Evolutionary conservation across 1,140 invertebrate species (phyloP), one percentile per base, ranked within the genome.

Genomic region (Bombus picipes): DNA sequence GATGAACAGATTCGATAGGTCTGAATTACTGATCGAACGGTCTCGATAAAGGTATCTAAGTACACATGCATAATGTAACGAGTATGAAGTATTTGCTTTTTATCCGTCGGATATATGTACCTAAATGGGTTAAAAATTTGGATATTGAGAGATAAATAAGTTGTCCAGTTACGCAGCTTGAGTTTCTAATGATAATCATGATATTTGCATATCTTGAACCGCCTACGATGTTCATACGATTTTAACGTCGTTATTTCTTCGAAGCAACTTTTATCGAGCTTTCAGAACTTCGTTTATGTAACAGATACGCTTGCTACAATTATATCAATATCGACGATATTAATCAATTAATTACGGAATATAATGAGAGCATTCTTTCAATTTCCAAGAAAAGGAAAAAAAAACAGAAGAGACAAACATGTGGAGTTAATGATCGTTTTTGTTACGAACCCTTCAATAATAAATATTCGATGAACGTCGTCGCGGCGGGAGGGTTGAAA

Each of bases 1-100:
- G 74, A 76, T 76, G 74, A 76, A 76, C 37, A 53, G 53, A 15
- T 59, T 34, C 53, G 74, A 76, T 76, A 76, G n/a, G 32, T 74
- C 37, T 39, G 47, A 57, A 76, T 76, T 39, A n/a, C 47, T 5
- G 74, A 76, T 76, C 22, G 74, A 39, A 39, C 3, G 25, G 5
- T n/a, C 8, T 9, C 34, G 74, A 59, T 76, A 59, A 76, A 22
- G 34, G 53, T 28, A 6, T 22, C 47, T 53, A 53, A 53, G 53
- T 15, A 39, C 18, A 28, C 13, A 15, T 0, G 3, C 8, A 32
- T 39, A 34, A 18, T 3, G 5, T 53, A 53, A 18, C 53, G 22
- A 37, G 6, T 18, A 37, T 41, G 13, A n/a, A 39, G 8, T 76
- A 34, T 75, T 34, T 22, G n/a, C 1, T 57, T 76, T 59, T 76